Base-by-base conservation (phyloP, 1,140 invertebrate species). In the Diabrotica virgifera region DNA sequence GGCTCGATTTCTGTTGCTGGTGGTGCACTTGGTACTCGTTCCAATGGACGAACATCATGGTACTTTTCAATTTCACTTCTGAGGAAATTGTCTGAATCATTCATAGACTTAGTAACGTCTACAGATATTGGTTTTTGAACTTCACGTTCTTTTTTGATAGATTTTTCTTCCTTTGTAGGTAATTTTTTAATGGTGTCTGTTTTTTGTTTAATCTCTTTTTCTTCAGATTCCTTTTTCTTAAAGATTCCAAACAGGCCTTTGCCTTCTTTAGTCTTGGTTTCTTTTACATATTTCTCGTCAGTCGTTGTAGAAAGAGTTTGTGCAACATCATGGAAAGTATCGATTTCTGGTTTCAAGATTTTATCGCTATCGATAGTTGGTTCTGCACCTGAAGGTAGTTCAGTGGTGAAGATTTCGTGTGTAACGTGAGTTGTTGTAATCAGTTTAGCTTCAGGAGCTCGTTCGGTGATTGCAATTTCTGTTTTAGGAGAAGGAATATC, bases 11-110 rank as follows among this genome's bases (percentile, higher is more conserved):
- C 12, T 46, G 9, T 58, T 58, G n/a, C 12, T n/a, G 7, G 5
- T 8, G 9, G 13, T 57, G 9, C 52, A 14, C 5, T 40, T n/a
- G 12, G 14, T 35, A 64, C 36, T 35, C 24, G 7, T 12, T 60
- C 14, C 59, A 60, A 11, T 37, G 65, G 60, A 3, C 63, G 65
- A 10, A 72, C 70, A 55, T 72, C 70, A 53, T 72, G 62, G 40
- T 66, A 71, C 12, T 36, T 12, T 9, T 63, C 36, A 40, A 72
- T 46, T 61, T 70, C 71, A 24, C 69, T 36, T 55, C 52, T 52
- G 13, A 72, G 46, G 54, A 72, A 72, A 50, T 64, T 59, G 36
- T 54, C 8, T 13, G 56, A 53, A 7, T 56, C 59, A 12, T 58
- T 10, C 55, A 70, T 64, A 3, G 35, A 52, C 12, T 63, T 37